Evolutionary conservation across 2,113 vertebrate genomes (phyloP).

Genomic region (Scophthalmus maximus): DNA sequence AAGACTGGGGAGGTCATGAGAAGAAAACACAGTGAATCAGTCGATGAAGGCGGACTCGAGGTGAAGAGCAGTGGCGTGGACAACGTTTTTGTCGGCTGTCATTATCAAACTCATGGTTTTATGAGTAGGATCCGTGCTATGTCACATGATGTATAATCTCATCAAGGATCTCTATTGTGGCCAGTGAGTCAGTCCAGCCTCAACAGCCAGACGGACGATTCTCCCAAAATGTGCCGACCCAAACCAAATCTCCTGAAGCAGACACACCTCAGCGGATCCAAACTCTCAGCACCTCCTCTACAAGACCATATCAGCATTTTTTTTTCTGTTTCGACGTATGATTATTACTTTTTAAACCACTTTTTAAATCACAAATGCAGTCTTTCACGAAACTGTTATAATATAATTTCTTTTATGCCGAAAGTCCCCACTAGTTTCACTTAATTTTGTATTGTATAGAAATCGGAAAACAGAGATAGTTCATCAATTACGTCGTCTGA

Average conservation of each 20-base stretch:
- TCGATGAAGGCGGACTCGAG: not conserved
- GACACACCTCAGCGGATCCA: slow-evolving; percentile 31
- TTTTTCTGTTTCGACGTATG: not conserved
- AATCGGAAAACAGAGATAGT: too few species aligned
- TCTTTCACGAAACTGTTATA: not conserved
- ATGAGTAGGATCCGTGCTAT: slow-evolving; percentile 13
- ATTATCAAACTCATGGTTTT: slow-evolving; percentile 41
- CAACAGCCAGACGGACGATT: too few species aligned
- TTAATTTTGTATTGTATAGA: too few species aligned
- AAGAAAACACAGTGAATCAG: slow-evolving; percentile 20
- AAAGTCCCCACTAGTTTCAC: not conserved
- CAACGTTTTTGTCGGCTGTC: not conserved
- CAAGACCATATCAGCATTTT: slow-evolving; percentile 1
- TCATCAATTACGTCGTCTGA: too few species aligned
- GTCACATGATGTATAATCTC: slow-evolving; percentile 22
- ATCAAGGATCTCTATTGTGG: slow-evolving; percentile 62
- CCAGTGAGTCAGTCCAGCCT: not conserved
- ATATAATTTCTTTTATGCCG: not conserved
- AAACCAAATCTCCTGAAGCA: slow-evolving; percentile 32
- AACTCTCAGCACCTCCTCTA: slow-evolving; percentile 54
- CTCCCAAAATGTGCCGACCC: slow-evolving; percentile 19
- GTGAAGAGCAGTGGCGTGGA: not conserved
- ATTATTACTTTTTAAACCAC: not conserved
- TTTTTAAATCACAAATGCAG: not conserved
- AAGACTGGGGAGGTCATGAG: slow-evolving; percentile 43